Conservation (phyloP, 2,797 vertebrate species). For the Clarias platycephalus region DNA sequence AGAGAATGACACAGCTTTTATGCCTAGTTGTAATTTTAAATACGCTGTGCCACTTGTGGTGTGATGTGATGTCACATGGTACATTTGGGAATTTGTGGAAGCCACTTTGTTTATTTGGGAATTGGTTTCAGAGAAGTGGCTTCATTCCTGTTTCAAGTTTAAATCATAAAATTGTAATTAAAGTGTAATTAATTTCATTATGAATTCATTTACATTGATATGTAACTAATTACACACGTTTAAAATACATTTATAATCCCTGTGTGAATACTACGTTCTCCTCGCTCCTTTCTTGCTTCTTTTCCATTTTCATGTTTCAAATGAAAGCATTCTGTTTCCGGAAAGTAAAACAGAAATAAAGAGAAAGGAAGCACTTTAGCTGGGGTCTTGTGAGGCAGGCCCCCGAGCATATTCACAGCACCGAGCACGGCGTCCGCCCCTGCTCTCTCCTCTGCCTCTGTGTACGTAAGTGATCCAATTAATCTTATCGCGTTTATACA, state of each 20-base stretch:
- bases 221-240: neutral
- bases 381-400: slow-evolving; percentile 46
- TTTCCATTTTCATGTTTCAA: slow-evolving; percentile 58
- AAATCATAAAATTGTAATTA: neutral
- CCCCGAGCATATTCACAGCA: slow-evolving; percentile 47
- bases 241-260: slow-evolving; percentile 64
- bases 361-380: slow-evolving; percentile 41
- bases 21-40: no score
- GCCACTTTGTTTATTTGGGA: neutral
- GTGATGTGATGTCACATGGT: no score
- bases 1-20: no score
- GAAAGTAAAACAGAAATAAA: slow-evolving; percentile 1
- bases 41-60: no score
- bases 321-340: slow-evolving; percentile 54
- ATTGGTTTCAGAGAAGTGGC: neutral
- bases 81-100: no score
- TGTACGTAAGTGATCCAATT: slow-evolving; percentile 59
- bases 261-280: slow-evolving; percentile 65
- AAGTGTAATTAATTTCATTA: neutral
- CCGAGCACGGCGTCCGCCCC: slow-evolving; percentile 22
- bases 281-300: slow-evolving; percentile 56
- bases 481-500: slow-evolving; percentile 64
- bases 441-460: slow-evolving; percentile 45
- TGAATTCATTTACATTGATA: neutral
- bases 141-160: neutral